Evolutionary conservation across 2,113 vertebrate genomes (phyloP), one percentile per base, ranked within the genome.

Genomic region (Erinaceus europaeus): DNA sequence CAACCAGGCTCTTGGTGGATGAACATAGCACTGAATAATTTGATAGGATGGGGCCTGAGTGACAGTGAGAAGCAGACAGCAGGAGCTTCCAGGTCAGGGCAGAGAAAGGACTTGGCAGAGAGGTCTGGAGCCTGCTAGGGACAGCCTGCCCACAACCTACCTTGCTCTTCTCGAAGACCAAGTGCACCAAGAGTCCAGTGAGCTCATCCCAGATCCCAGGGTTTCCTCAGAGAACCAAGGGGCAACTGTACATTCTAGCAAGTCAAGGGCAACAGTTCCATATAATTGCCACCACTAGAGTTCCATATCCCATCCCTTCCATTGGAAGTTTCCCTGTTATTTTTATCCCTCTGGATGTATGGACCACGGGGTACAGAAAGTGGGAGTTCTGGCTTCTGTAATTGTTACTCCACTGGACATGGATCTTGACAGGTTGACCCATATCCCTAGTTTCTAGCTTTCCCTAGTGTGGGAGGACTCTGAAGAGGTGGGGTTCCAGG

Each of bases 21-120:
- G 73, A 89, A 57, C 65, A 27, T 89, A 88, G 36, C 81, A 57
- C 84, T 75, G 89, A 62, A 92, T 94, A 81, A 93, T 91, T 92
- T 85, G 87, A 88, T 79, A 86, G 53, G 4, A 65, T 80, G 74
- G 52, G 44, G 59, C 72, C 55, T 94, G 94, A 94, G 80, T 91
- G 94, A 88, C 92, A 91, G 74, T 76, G 57, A 89, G 75, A 90
- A 92, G 46, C 91, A 72, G 75, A 74, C 48, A 42, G 46, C 79
- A 88, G 88, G 72, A 80, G 79, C 88, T 93, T 87, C 42, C 57
- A 48, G 91, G 84, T 94, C 92, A 93, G 44, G 57, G 72, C 48
- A 86, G 87, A 90, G 78, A 79, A 27, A 55, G 44, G 27, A 25
- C 34, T 73, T 89, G 67, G 62, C 55, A 90, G 74, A 72, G 67